These are phyloP conservation scores for Branchellion lobata DNA, from an alignment of 2,888 invertebrate genomes.

Conservation along the genomic window DNA sequence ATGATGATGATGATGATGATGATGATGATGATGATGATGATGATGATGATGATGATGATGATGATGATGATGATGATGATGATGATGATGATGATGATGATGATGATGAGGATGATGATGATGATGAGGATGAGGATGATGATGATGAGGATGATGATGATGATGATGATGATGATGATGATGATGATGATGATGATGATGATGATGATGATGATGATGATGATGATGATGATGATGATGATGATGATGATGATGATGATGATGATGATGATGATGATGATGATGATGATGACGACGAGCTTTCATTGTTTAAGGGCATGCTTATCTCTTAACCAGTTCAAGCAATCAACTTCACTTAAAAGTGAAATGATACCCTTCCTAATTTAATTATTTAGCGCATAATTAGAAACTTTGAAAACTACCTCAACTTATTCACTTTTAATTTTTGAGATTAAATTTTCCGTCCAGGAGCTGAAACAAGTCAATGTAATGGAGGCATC, in stretches of 20 bases:
- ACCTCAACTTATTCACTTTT: no score
- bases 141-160: slow-evolving; percentile 25
- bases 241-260: slow-evolving; percentile 36
- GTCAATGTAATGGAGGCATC: no score
- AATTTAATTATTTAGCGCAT: no score
- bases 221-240: slow-evolving; percentile 21
- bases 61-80: slow-evolving; percentile 41
- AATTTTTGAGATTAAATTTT: no score
- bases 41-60: slow-evolving; percentile 41
- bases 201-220: no score
- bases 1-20: slow-evolving; percentile 27
- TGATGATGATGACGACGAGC: slow-evolving; percentile 43
- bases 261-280: slow-evolving; percentile 36
- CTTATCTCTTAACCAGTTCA: no score
- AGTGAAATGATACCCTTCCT: no score
- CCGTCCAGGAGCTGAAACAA: no score
- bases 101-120: slow-evolving; percentile 42
- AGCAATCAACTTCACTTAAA: no score
- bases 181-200: no score
- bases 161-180: slow-evolving; percentile 17
- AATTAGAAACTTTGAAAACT: no score
- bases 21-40: slow-evolving; percentile 37
- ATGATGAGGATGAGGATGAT: slow-evolving; percentile 35
- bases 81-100: slow-evolving; percentile 45
- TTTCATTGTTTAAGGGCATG: no score